Conservation (phyloP, 2,113 vertebrate species). For the Labeo rohita region DNA sequence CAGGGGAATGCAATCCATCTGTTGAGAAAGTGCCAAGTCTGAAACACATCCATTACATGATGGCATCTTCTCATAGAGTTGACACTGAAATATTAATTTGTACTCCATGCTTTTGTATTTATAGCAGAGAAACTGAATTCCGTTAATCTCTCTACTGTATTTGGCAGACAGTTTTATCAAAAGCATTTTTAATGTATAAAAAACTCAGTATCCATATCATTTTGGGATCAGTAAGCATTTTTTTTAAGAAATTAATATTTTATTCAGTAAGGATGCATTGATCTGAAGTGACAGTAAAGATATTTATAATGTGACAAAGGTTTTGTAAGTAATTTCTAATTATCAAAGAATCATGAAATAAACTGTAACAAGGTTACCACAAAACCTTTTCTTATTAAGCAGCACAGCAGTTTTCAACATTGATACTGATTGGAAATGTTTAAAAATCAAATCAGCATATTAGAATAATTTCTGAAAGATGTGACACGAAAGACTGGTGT, state of each 20-base stretch:
- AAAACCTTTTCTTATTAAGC: not conserved
- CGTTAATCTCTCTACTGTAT: not conserved
- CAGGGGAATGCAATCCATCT: conserved; percentile 35
- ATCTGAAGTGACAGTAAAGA: not conserved
- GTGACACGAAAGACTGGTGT: not conserved
- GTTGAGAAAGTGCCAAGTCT: conserved; percentile 35
- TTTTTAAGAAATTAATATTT: not conserved
- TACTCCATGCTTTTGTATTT: not conserved
- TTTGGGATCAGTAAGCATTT: not conserved
- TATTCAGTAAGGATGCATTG: not conserved
- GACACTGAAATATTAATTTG: conserved; percentile 15
- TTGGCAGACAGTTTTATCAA: not conserved
- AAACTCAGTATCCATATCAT: not conserved
- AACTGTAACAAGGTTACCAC: not conserved
- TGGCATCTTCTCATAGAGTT: conserved; percentile 16
- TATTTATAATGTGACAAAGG: not conserved
- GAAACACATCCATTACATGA: conserved; percentile 11
- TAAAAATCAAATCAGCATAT: too few species aligned
- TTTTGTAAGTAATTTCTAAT: too few species aligned
- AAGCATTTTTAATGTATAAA: not conserved
- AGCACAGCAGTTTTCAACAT: too few species aligned
- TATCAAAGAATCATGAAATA: too few species aligned
- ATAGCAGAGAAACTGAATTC: not conserved
- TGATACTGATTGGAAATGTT: not conserved
- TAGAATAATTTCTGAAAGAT: not conserved